Percentiles rank a stretch among this genome's conserved stretches.
Evolutionary conservation across 2,888 invertebrate species (phyloP).

Genomic region (Agrochola macilenta): DNA sequence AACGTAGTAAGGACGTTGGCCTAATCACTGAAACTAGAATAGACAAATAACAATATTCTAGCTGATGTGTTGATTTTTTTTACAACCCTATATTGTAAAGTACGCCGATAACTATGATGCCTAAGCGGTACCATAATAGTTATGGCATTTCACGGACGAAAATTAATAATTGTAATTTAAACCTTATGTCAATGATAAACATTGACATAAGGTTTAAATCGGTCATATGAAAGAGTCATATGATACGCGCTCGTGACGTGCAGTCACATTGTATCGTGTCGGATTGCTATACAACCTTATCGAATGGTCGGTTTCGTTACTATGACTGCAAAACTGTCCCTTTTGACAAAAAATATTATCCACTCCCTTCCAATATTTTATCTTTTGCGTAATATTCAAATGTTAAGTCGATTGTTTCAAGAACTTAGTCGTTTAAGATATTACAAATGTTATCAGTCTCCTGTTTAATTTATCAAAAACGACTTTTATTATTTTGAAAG

Average conservation of each 20-base stretch:
- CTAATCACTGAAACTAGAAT: background rate
- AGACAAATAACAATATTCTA: background rate
- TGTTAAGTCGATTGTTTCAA: slow-evolving; percentile 46
- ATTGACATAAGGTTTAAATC: no score
- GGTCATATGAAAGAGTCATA: no score
- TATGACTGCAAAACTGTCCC: slow-evolving; percentile 10
- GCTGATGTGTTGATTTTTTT: no score
- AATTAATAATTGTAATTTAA: slow-evolving; percentile 8
- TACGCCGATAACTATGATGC: background rate
- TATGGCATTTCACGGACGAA: background rate
- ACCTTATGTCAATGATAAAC: background rate
- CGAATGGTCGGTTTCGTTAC: slow-evolving; percentile 26
- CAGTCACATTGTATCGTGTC: slow-evolving; percentile 11
- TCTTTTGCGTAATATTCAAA: slow-evolving; percentile 16
- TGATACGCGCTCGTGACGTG: background rate
- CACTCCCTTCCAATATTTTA: slow-evolving; percentile 8
- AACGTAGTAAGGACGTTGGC: slow-evolving; percentile 84
- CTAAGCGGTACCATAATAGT: background rate
- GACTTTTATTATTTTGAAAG: background rate
- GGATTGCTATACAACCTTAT: slow-evolving; percentile 17
- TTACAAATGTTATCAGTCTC: slow-evolving; percentile 50
- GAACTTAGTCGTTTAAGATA: slow-evolving; percentile 51
- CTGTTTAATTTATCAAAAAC: slow-evolving; percentile 7
- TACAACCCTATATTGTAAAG: background rate
- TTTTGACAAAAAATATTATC: slow-evolving; percentile 1